Conservation (phyloP, 2,797 vertebrate genomes). For the Microcaecilia unicolor region DNA sequence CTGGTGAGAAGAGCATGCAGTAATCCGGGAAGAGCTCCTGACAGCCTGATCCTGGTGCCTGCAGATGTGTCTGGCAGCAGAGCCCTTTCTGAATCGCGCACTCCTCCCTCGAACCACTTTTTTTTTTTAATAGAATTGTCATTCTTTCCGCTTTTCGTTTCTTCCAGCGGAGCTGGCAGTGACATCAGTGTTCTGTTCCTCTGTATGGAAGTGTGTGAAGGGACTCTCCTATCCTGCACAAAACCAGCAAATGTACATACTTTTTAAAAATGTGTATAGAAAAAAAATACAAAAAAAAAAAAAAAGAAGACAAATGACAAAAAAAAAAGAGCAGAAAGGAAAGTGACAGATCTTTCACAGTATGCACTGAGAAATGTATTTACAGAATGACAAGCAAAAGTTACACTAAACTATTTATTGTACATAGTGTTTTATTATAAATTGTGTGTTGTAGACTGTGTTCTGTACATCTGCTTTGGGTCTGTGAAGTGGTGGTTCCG, state of each 20-base stretch:
- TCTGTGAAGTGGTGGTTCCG: slow-evolving; percentile 64
- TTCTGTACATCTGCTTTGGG: slow-evolving; percentile 65
- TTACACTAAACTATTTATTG: slow-evolving; percentile 68
- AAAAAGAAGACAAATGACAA: slow-evolving; percentile 37
- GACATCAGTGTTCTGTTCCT: not conserved
- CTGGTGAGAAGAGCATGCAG: not conserved
- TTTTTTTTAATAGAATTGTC: slow-evolving; percentile 28
- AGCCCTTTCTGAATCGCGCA: slow-evolving; percentile 7
- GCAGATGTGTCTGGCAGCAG: too few relatives aligned
- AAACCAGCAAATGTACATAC: slow-evolving; percentile 98
- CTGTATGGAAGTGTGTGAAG: too few relatives aligned
- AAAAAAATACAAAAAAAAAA: slow-evolving; percentile 39
- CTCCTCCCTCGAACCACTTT: too few relatives aligned
- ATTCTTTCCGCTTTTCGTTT: slow-evolving; percentile 49
- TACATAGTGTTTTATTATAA: slow-evolving; percentile 73
- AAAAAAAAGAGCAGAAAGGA: slow-evolving; percentile 36
- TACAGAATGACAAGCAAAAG: slow-evolving; percentile 38
- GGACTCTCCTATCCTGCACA: slow-evolving; percentile 64
- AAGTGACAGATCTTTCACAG: slow-evolving; percentile 40
- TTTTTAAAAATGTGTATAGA: slow-evolving; percentile 61
- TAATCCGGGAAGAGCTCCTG: slow-evolving; percentile 23
- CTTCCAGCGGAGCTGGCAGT: slow-evolving; percentile 30
- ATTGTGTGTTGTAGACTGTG: slow-evolving; percentile 67
- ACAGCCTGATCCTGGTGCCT: slow-evolving; percentile 6
- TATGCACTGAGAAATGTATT: slow-evolving; percentile 69